Evolutionary conservation across 37 sponge, comb jelly and placozoan species (phyloP).

Genomic region (Crambe crambe): DNA sequence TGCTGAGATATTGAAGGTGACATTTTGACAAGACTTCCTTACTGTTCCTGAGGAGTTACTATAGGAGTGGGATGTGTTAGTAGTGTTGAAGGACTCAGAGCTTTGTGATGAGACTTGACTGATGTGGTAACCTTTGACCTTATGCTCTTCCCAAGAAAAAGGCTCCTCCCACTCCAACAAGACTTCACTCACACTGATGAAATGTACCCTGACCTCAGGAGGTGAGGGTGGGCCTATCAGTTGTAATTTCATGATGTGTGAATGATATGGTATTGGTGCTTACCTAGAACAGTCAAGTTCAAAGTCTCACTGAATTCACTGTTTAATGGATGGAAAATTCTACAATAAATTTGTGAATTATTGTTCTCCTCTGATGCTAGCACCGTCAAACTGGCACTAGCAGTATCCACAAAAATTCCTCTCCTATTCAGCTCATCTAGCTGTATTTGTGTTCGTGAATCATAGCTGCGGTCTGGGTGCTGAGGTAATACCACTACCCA

Average conservation of each 20-base stretch:
- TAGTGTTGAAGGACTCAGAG: not conserved
- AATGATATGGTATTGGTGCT: no score
- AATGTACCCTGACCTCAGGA: not conserved
- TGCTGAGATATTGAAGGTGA: not conserved
- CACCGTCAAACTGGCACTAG: not conserved
- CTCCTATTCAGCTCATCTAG: no score
- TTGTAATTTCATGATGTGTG: no score
- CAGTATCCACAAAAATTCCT: not conserved
- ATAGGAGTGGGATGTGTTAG: not conserved
- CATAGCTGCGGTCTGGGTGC: not conserved
- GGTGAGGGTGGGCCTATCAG: not conserved
- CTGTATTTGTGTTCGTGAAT: no score
- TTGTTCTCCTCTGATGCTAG: not conserved
- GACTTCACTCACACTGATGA: not conserved
- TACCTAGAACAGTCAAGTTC: no score
- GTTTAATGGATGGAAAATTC: no score
- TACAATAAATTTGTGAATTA: not conserved
- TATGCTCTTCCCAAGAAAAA: conserved; percentile 1
- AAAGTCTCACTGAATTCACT: no score
- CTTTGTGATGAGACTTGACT: not conserved
- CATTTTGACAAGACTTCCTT: not conserved
- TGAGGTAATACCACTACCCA: not conserved
- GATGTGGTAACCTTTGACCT: not conserved
- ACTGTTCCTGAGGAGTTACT: not conserved
- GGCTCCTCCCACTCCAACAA: not conserved